Evolutionary conservation across 2,113 vertebrate genomes (phyloP).

Genomic region (Lophura nycthemera): DNA sequence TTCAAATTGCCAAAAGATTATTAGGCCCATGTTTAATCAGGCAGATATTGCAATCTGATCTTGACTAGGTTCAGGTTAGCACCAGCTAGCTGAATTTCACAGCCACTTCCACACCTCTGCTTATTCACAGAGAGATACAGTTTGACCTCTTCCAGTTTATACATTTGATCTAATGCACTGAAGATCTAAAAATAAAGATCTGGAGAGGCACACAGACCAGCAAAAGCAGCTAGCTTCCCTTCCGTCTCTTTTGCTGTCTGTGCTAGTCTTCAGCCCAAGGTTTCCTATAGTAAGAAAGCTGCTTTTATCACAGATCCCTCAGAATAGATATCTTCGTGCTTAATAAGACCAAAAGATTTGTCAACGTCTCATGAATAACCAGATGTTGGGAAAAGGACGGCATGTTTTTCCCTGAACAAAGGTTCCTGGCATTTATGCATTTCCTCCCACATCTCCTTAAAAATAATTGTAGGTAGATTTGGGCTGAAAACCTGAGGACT

Average conservation of each 20-base stretch:
- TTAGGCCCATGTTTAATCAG: neutral
- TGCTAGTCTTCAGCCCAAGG: neutral
- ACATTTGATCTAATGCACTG: conserved; percentile 40
- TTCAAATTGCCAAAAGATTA: neutral
- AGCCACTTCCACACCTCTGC: neutral
- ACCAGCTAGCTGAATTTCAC: neutral
- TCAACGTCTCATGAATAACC: conserved; percentile 24
- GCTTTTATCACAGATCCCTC: neutral
- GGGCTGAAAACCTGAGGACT: conserved; percentile 45
- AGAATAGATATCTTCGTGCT: conserved; percentile 3
- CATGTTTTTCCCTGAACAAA: conserved; percentile 55
- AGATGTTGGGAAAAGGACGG: conserved; percentile 53
- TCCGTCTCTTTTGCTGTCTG: neutral
- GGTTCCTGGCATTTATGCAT: conserved; percentile 58
- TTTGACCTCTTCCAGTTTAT: conserved; percentile 49
- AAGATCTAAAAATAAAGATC: conserved; percentile 56
- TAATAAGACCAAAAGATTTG: conserved; percentile 21
- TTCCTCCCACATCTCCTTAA: conserved; percentile 51
- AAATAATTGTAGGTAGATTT: conserved; percentile 49
- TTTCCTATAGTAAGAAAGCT: neutral
- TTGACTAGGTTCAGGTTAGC: neutral
- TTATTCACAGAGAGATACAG: neutral
- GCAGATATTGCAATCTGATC: neutral
- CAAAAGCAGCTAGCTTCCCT: conserved; percentile 21
- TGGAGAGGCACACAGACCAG: neutral